These are phyloP conservation scores for Morelia viridis DNA, from an alignment of 2,797 vertebrate species.

Conservation along the genomic window DNA sequence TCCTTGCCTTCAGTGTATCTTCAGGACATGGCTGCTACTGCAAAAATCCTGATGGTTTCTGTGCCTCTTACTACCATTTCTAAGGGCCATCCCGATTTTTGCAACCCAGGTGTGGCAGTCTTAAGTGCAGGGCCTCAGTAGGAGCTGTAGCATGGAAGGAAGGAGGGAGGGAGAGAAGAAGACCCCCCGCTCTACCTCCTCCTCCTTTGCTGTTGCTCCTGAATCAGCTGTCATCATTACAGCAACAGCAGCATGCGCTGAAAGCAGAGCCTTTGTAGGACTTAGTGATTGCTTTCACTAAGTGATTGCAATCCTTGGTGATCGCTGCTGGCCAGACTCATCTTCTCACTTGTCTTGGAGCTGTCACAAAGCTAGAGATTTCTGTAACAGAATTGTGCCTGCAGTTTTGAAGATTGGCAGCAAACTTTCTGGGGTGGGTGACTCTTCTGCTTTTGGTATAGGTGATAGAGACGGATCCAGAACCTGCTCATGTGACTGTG, in stretches of 20 bases:
- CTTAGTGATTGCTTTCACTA: not conserved
- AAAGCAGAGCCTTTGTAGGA: not conserved
- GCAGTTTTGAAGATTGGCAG: not conserved
- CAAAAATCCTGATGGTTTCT: not conserved
- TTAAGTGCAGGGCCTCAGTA: not conserved
- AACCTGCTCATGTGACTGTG: constrained; percentile 77
- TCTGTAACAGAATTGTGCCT: not conserved
- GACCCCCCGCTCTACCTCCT: not conserved
- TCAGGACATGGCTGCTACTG: not conserved
- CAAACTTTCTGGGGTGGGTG: rapidly evolving
- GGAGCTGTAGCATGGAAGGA: not conserved
- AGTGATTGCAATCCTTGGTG: not conserved
- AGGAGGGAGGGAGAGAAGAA: not conserved
- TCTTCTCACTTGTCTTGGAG: not conserved
- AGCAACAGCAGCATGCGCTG: not conserved
- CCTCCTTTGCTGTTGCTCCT: not conserved
- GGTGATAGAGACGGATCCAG: constrained; percentile 77
- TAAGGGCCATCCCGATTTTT: not conserved
- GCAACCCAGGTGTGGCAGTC: not conserved
- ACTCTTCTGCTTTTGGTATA: constrained; percentile 61
- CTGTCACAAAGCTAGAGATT: not conserved
- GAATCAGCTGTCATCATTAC: not conserved
- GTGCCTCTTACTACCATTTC: not conserved
- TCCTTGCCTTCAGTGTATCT: not conserved
- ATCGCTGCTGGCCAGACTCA: not conserved